These are phyloP conservation scores for Drosophila arawakana DNA, from an alignment of 1,140 invertebrate species.

Conservation along the genomic window DNA sequence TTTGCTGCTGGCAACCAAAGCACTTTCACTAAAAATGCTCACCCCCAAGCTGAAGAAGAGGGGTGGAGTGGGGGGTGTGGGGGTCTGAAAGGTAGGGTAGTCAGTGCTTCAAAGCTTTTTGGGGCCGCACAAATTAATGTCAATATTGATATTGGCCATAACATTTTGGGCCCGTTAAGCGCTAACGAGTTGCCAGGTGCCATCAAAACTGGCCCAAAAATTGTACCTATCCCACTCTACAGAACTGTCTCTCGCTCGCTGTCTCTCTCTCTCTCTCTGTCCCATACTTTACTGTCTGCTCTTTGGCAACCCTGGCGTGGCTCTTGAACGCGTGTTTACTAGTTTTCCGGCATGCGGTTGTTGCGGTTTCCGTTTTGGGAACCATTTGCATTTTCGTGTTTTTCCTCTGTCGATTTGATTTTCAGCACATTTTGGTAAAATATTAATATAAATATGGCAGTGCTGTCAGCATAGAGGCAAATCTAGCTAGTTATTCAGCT, in stretches of 20 bases:
- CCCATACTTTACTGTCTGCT: neutral
- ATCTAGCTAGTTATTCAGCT: too few species aligned
- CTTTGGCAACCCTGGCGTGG: neutral
- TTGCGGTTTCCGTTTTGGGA: conserved; percentile 47
- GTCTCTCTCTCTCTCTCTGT: neutral
- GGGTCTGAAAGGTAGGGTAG: neutral
- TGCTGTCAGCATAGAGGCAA: too few species aligned
- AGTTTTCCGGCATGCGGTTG: conserved; percentile 62
- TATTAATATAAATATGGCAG: neutral
- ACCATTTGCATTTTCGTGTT: conserved; percentile 43
- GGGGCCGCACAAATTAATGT: conserved; percentile 63
- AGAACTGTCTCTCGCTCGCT: neutral
- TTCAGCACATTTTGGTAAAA: conserved; percentile 12
- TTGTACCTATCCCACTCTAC: neutral
- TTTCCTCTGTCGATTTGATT: conserved; percentile 18
- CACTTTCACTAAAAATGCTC: conserved; percentile 35
- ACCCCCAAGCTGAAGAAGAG: neutral
- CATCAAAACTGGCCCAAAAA: conserved; percentile 19
- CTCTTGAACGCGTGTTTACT: conserved; percentile 41
- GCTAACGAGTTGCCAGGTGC: conserved; percentile 65
- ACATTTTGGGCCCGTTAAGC: conserved; percentile 60
- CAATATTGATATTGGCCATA: conserved; percentile 71
- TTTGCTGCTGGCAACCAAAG: conserved; percentile 24
- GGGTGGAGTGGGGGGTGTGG: neutral
- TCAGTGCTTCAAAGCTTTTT: conserved; percentile 19